Conservation (phyloP, 1,140 invertebrate genomes). For the Habropoda laboriosa region DNA sequence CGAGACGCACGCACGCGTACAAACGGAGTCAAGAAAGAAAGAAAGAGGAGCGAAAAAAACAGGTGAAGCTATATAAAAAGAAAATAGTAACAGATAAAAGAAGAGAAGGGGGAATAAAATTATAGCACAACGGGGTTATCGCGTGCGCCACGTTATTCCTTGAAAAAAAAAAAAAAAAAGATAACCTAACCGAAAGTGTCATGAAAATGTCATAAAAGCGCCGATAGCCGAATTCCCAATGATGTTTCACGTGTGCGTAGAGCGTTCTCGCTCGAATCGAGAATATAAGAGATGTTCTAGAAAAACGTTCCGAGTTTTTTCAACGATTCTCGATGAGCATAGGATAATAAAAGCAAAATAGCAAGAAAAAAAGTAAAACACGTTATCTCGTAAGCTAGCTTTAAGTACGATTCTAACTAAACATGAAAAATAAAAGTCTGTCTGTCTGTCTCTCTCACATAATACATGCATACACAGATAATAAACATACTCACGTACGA, state of each 20-base stretch:
- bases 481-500: not conserved
- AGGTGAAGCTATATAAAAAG: not conserved
- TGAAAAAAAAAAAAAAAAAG: not conserved
- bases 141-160: slow-evolving; percentile 50
- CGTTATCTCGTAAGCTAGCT: slow-evolving; percentile 13
- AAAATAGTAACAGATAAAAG: not conserved
- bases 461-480: not conserved
- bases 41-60: not conserved
- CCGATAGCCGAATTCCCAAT: not conserved
- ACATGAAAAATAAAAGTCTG: not conserved
- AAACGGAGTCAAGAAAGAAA: not conserved
- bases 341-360: slow-evolving; percentile 14
- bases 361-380: not conserved
- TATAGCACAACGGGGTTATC: slow-evolving; percentile 11
- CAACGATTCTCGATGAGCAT: slow-evolving; percentile 36
- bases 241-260: slow-evolving; percentile 16
- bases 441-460: not conserved
- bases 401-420: slow-evolving; percentile 33
- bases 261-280: slow-evolving; percentile 14
- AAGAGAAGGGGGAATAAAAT: not conserved
- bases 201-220: not conserved
- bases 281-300: slow-evolving; percentile 1
- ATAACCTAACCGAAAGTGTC: not conserved
- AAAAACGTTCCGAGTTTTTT: slow-evolving; percentile 30
- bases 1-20: slow-evolving; percentile 24